phyloP scores from a whole-genome alignment of 35 echinoderm and acorn worm species.

The Amphiura filiformis region DNA sequence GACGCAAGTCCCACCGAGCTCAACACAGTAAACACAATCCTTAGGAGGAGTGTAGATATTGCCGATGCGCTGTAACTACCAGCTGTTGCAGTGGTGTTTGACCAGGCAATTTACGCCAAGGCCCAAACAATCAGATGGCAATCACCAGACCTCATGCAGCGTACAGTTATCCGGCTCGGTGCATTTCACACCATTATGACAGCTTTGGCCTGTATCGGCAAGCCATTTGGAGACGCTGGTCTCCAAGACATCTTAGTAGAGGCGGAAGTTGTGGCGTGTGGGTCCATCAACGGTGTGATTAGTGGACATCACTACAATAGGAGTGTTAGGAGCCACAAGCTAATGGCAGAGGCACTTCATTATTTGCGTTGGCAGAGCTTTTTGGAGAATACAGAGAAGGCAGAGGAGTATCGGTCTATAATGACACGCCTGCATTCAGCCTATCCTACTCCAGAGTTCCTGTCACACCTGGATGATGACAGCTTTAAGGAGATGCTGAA shows the following conservation, averaged over 20 bases:
- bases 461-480: not conserved
- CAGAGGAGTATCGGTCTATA: not conserved
- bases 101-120: conserved; percentile 62
- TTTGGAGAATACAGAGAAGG: conserved; percentile 15
- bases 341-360: conserved; percentile 48
- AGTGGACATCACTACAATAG: conserved; percentile 75
- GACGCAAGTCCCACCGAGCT: conserved; percentile 46
- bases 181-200: conserved; percentile 80
- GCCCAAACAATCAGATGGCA: conserved; percentile 66
- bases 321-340: conserved; percentile 54
- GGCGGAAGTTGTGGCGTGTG: conserved; percentile 55
- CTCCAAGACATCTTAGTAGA: conserved; percentile 71
- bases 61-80: conserved; percentile 27
- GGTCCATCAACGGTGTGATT: conserved; percentile 67
- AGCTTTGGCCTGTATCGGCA: conserved; percentile 59
- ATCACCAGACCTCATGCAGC: conserved; percentile 36
- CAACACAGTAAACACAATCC: conserved; percentile 47
- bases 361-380: conserved; percentile 44
- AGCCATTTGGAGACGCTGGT: conserved; percentile 62
- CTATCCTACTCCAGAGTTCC: conserved; percentile 9
- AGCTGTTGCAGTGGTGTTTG: conserved; percentile 48
- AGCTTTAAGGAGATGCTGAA: not conserved
- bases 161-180: conserved; percentile 60
- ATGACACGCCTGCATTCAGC: conserved; percentile 1
- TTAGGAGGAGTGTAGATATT: conserved; percentile 37